phyloP scores from a whole-genome alignment of 1,140 invertebrate genomes.

The Drosophila ficusphila region DNA sequence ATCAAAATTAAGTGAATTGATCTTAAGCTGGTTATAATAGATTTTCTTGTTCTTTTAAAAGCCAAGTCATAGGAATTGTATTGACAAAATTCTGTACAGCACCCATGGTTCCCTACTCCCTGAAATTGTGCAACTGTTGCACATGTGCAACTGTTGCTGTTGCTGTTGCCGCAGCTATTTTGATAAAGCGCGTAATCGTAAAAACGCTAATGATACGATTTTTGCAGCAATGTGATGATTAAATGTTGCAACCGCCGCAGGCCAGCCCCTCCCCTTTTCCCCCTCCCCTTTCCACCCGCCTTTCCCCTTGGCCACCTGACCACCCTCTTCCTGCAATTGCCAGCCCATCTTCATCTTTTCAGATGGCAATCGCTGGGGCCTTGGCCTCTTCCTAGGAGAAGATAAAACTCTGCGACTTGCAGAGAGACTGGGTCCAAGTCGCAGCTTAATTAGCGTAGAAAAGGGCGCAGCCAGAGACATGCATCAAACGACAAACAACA shows the following conservation, averaged over 20 bases:
- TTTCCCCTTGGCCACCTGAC: too few relatives aligned
- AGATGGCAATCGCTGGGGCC: conserved; percentile 26
- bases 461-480: conserved; percentile 73
- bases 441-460: conserved; percentile 77
- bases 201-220: conserved; percentile 79
- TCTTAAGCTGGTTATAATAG: too few relatives aligned
- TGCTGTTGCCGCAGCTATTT: conserved; percentile 53
- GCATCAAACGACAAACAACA: conserved; percentile 43
- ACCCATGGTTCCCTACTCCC: conserved; percentile 5
- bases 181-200: conserved; percentile 78
- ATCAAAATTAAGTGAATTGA: too few relatives aligned
- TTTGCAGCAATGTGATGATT: conserved; percentile 73
- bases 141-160: conserved; percentile 19
- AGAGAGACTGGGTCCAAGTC: conserved; percentile 21
- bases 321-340: background rate
- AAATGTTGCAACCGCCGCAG: conserved; percentile 60
- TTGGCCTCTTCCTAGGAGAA: conserved; percentile 11
- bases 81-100: too few relatives aligned
- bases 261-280: conserved; percentile 7
- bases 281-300: too few relatives aligned
- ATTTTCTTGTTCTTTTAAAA: too few relatives aligned
- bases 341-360: conserved; percentile 21
- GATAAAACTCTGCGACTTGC: conserved; percentile 3
- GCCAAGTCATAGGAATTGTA: too few relatives aligned
- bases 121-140: conserved; percentile 30